Percentiles rank a stretch among this genome's conserved stretches.
Conservation (phyloP, 1,140 invertebrate species). For the Dreissena polymorpha region DNA sequence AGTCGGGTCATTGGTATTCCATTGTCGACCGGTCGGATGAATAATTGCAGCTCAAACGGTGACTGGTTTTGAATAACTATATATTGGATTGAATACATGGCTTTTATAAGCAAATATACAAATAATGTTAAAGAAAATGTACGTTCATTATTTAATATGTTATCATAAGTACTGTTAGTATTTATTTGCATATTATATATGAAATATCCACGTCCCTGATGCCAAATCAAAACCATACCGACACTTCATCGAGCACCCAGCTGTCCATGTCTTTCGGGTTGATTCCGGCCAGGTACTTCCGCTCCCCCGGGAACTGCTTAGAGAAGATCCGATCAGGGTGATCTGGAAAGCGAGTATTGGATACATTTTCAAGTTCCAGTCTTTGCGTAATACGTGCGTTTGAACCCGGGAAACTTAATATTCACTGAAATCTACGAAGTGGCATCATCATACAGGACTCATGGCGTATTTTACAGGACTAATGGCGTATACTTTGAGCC, state of each 20-base stretch:
- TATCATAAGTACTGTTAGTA: too few relatives aligned
- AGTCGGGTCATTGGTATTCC: too few relatives aligned
- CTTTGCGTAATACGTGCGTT: background rate
- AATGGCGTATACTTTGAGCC: background rate
- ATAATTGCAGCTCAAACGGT: too few relatives aligned
- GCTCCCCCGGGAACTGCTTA: conserved; percentile 15
- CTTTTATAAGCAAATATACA: too few relatives aligned
- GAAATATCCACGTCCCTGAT: too few relatives aligned
- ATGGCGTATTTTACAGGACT: background rate
- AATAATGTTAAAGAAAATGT: too few relatives aligned
- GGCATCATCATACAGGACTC: background rate
- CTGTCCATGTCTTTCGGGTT: conserved; percentile 45
- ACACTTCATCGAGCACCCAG: conserved; percentile 42
- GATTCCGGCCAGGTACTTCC: conserved; percentile 45
- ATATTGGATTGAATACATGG: too few relatives aligned
- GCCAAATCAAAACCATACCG: background rate
- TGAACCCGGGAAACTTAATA: background rate
- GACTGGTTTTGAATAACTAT: too few relatives aligned
- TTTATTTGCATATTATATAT: too few relatives aligned
- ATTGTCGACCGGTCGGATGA: too few relatives aligned
- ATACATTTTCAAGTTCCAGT: background rate
- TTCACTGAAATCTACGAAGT: background rate
- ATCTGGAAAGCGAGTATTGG: background rate
- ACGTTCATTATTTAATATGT: too few relatives aligned
- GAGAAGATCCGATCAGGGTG: conserved; percentile 40